These are phyloP conservation scores for Ophion slaviceki DNA, from an alignment of 2,888 invertebrate genomes.

Conservation along the genomic window DNA sequence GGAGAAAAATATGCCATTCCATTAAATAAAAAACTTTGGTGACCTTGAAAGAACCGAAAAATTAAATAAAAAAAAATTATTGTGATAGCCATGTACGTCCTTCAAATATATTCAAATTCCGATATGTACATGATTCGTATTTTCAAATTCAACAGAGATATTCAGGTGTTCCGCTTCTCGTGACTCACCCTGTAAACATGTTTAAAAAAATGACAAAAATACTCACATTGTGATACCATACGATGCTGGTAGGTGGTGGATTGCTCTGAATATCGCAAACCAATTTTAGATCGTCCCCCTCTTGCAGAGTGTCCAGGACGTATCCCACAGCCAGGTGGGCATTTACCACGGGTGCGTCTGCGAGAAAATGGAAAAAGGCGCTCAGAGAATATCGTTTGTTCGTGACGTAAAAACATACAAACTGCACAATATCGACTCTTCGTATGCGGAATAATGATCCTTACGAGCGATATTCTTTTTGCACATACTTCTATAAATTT, in stretches of 20 bases:
- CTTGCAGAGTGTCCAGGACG: constrained; percentile 88
- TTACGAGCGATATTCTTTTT: background rate
- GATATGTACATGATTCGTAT: no score
- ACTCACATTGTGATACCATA: constrained; percentile 94
- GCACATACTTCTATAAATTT: background rate
- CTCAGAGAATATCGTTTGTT: background rate
- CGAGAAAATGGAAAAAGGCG: constrained; percentile 72
- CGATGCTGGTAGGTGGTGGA: constrained; percentile 89
- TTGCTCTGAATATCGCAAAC: constrained; percentile 92
- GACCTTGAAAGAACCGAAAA: no score
- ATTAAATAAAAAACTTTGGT: no score
- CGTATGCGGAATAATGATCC: background rate
- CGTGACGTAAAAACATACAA: no score
- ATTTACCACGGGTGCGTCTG: constrained; percentile 92
- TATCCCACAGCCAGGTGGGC: constrained; percentile 87
- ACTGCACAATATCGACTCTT: background rate
- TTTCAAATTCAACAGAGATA: no score
- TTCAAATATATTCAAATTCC: no score
- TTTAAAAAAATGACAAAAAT: constrained; percentile 37
- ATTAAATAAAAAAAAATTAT: no score
- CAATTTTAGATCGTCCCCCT: constrained; percentile 91
- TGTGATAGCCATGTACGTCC: no score
- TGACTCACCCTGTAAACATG: background rate
- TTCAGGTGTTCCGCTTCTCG: no score
- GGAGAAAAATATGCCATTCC: no score